Evolutionary conservation across 1,140 invertebrate species (phyloP).

Genomic region (Apis mellifera): DNA sequence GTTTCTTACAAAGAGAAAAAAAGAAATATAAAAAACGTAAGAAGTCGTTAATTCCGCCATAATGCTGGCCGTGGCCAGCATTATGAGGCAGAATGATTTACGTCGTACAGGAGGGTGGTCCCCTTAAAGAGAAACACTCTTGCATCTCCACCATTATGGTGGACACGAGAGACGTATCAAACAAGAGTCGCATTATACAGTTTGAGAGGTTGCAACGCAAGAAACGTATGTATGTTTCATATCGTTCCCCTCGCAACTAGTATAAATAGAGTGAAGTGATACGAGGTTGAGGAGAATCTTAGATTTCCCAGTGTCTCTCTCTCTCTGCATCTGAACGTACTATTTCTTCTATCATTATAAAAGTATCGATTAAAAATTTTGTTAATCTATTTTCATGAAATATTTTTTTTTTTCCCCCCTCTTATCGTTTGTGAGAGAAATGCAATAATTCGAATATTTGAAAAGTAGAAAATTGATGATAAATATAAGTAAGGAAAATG

Average conservation of each 20-base stretch:
- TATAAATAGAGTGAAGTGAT: slow-evolving; percentile 18
- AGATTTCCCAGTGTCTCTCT: neutral
- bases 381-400: too few species aligned
- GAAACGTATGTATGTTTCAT: slow-evolving; percentile 25
- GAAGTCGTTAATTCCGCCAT: slow-evolving; percentile 18
- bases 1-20: neutral
- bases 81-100: slow-evolving; percentile 38
- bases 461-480: too few species aligned
- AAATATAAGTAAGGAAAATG: too few species aligned
- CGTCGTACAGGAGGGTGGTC: slow-evolving; percentile 37
- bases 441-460: too few species aligned
- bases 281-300: neutral
- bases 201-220: slow-evolving; percentile 1
- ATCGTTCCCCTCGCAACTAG: neutral
- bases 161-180: slow-evolving; percentile 20
- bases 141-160: slow-evolving; percentile 29
- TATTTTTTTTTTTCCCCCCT: too few species aligned
- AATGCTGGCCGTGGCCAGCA: slow-evolving; percentile 10
- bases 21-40: neutral
- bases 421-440: too few species aligned
- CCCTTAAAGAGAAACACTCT: slow-evolving; percentile 39
- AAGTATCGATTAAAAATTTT: too few species aligned
- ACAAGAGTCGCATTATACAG: slow-evolving; percentile 31
- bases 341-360: neutral
- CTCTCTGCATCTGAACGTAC: neutral